Evolutionary conservation across 2,797 vertebrate genomes (phyloP), one percentile per base, ranked within the genome.

Genomic region (Parauchenoglanis punctatus): DNA sequence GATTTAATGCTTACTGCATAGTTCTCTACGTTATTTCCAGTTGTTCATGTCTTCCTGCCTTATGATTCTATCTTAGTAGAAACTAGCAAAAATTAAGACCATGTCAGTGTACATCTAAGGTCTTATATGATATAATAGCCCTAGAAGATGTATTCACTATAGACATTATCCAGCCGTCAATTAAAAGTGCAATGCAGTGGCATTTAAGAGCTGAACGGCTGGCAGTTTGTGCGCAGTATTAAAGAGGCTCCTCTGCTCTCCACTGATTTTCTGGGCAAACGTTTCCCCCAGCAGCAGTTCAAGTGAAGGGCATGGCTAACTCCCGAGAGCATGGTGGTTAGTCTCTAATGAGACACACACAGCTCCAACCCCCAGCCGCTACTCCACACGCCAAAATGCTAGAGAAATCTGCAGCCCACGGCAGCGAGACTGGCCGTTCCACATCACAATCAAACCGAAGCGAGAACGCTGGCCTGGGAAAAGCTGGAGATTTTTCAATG

Each of bases 281-380:
- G 88, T 91, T 90, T 89, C 91, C 92, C 81, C 91, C 56, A 91
- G 92, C 91, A 90, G 89, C 89, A 80, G 85, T 56, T 87, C 88
- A 67, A 85, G 88, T 77, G 82, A 86, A 87, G 85, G 90, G 89
- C 90, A 91, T 58, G 70, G 68, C 86, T 75, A 82, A 89, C 89
- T 91, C 92, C 92, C 89, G 84, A 89, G 91, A 94, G 91, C 90
- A 92, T 90, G 92, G 91, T 92, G 91, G 93, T 90, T 93, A 93
- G 93, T 92, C 92, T 94, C 88, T 95, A 95, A 95, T 94, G 95
- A 96, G 94, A 90, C 90, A 86, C 91, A 89, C 91, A 86, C 88
- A 91, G 89, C 90, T 86, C 88, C 87, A 77, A 59, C 70, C 84
- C 61, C 81, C 81, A 82, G 31, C 46, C 4, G 28, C 86, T 49